Base-by-base conservation (phyloP, 2,113 vertebrate genomes). In the Trogon melanurus region DNA sequence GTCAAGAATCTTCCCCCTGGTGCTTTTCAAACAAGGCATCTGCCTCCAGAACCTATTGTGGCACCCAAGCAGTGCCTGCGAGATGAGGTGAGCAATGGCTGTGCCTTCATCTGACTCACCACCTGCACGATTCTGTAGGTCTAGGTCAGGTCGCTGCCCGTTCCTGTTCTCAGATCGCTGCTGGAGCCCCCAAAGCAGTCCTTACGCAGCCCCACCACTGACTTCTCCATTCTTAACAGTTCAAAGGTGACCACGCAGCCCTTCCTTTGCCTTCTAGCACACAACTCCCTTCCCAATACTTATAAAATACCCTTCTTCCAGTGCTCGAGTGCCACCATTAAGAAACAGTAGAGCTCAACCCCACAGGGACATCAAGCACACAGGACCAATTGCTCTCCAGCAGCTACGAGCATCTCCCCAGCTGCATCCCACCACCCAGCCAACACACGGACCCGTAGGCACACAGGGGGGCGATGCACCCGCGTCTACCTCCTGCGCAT, bases 401-500 rank as follows among this genome's bases (percentile, higher is more conserved):
- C 22, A 16, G 69, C 10, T 14, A 4, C 11, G n/a, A 79, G 19
- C 34, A 22, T 5, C 54, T 47, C n/a, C 32, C 27, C 54, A 44
- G 26, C 8, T 20, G 27, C 61, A 50, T n/a, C 66, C 32, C 62
- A 75, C 18, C 53, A 67, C 22, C 44, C 60, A 87, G 72, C 5
- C 66, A 56, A 27, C 66, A 30, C 50, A 19, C 10, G 1, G 13
- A 17, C 18, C 32, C 27, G 7, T 9, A 19, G 16, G 57, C 25
- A n/a, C 34, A 57, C 56, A 1, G 79, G 29, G 61, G 34, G 58
- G 53, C 1, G 25, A n/a, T 27, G 38, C 61, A 38, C 27, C n/a
- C 1, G 0, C 1, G 0, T 2, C 48, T 7, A 18, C 20, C 66
- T 76, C 61, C 51, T 2, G 0, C 2, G 14, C 6, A 14, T 9